These are phyloP conservation scores for Hoplostethus mediterraneus DNA, from an alignment of 2,797 vertebrate species.

Conservation along the genomic window DNA sequence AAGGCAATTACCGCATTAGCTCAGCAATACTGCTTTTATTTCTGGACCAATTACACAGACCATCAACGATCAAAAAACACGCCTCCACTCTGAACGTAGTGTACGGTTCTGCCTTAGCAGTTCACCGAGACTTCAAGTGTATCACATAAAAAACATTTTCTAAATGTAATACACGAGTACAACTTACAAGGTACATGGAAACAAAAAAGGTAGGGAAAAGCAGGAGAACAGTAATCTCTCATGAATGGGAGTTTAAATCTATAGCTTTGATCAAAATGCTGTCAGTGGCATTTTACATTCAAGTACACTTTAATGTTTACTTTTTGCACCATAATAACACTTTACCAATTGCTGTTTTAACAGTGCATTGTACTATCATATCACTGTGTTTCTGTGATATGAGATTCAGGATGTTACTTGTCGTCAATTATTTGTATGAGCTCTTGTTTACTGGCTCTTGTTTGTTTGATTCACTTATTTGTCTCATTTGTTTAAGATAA, in stretches of 20 bases:
- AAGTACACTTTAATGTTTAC: not conserved
- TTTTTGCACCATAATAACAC: constrained; percentile 1
- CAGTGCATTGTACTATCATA: not conserved
- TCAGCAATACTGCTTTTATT: constrained; percentile 44
- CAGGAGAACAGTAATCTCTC: too few relatives aligned
- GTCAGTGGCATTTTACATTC: not conserved
- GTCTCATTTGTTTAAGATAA: too few relatives aligned
- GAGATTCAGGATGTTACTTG: not conserved
- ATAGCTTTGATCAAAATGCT: not conserved
- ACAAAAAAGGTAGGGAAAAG: too few relatives aligned
- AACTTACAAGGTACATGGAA: too few relatives aligned
- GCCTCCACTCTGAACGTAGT: not conserved
- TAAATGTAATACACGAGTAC: not conserved
- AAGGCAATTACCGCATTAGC: constrained; percentile 52
- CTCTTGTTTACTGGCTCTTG: too few relatives aligned
- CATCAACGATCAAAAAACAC: constrained; percentile 47
- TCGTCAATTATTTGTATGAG: too few relatives aligned
- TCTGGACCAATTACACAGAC: constrained; percentile 47
- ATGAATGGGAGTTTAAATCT: not conserved
- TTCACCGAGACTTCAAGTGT: not conserved
- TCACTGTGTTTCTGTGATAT: not conserved
- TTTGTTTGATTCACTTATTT: too few relatives aligned
- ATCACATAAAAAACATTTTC: not conserved
- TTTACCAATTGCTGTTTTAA: not conserved
- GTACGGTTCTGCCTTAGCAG: not conserved